Conservation (phyloP, 2,113 vertebrate genomes). For the Phrynosoma platyrhinos region DNA sequence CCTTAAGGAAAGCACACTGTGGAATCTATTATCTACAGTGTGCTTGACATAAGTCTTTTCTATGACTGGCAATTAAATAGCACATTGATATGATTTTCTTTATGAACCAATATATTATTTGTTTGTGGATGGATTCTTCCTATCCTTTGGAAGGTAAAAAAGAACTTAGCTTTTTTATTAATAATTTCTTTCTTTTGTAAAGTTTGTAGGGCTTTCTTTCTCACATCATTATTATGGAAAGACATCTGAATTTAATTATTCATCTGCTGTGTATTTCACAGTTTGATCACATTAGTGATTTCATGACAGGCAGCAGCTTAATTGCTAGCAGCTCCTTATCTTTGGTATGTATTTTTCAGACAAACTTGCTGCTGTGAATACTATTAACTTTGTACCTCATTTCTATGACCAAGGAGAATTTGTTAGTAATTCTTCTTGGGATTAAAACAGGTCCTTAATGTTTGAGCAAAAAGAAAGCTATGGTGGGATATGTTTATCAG, state of each 20-base stretch:
- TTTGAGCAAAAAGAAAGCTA: not conserved
- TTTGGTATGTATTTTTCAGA: conserved; percentile 35
- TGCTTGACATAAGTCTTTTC: conserved; percentile 33
- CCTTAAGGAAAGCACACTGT: conserved; percentile 67
- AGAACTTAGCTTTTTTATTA: conserved; percentile 17
- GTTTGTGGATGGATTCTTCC: conserved; percentile 33
- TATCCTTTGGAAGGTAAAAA: conserved; percentile 46
- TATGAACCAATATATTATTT: conserved; percentile 33
- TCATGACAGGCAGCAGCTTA: conserved; percentile 51
- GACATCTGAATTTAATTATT: conserved; percentile 71
- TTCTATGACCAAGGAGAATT: conserved; percentile 21
- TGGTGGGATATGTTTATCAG: conserved; percentile 19
- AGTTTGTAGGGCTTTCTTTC: conserved; percentile 41
- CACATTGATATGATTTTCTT: conserved; percentile 51
- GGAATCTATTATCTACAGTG: conserved; percentile 59
- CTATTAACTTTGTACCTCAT: conserved; percentile 6
- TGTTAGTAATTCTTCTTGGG: conserved; percentile 7
- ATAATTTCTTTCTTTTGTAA: conserved; percentile 24
- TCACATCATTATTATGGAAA: conserved; percentile 39
- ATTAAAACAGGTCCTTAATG: conserved; percentile 42
- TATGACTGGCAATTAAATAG: conserved; percentile 43
- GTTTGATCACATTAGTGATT: conserved; percentile 56
- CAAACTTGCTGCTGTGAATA: conserved; percentile 28
- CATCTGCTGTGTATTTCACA: conserved; percentile 54
- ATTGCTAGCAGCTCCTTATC: conserved; percentile 47